Percentiles rank a stretch among this genome's conserved stretches.
Evolutionary conservation across 2,888 invertebrate species (phyloP).

Genomic region (Pyrocoelia pectoralis): DNA sequence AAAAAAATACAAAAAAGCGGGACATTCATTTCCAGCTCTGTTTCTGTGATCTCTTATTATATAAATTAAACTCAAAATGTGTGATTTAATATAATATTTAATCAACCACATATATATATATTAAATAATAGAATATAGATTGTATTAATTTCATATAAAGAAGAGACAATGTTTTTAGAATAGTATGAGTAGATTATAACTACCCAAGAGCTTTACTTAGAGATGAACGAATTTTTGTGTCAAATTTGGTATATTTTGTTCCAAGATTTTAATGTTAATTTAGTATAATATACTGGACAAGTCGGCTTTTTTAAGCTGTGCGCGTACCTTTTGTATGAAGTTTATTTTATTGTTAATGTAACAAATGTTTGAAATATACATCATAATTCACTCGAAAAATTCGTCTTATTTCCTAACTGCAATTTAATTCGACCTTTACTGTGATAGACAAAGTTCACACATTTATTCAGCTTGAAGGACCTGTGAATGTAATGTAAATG

Average conservation of each 20-base stretch:
- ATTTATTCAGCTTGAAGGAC: too few species aligned
- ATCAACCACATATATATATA: constrained; percentile 23
- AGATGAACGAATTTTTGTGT: constrained; percentile 43
- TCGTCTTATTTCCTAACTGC: too few species aligned
- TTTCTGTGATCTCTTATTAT: constrained; percentile 59
- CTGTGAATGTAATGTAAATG: too few species aligned
- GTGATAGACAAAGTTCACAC: too few species aligned
- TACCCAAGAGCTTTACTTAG: constrained; percentile 39
- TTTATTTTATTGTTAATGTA: constrained; percentile 35
- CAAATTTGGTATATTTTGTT: constrained; percentile 40
- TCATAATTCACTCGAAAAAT: constrained; percentile 5
- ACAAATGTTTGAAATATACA: constrained; percentile 36
- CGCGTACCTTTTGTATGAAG: constrained; percentile 30
- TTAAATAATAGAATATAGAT: constrained; percentile 32
- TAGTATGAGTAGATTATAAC: constrained; percentile 32
- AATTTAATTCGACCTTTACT: too few species aligned
- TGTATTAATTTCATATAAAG: constrained; percentile 36
- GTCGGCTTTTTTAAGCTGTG: constrained; percentile 34
- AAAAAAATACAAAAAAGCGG: constrained; percentile 25
- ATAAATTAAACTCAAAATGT: constrained; percentile 52
- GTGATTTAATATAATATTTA: constrained; percentile 50
- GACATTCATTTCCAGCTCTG: constrained; percentile 55
- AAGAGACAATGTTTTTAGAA: constrained; percentile 23
- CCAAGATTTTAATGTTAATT: constrained; percentile 29
- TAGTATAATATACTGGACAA: constrained; percentile 29